A percentile compares a stretch with the other conserved stretches of the same genome.
These are phyloP conservation scores for Zaprionus vittiger DNA, from an alignment of 1,140 invertebrate species.

Conservation along the genomic window DNA sequence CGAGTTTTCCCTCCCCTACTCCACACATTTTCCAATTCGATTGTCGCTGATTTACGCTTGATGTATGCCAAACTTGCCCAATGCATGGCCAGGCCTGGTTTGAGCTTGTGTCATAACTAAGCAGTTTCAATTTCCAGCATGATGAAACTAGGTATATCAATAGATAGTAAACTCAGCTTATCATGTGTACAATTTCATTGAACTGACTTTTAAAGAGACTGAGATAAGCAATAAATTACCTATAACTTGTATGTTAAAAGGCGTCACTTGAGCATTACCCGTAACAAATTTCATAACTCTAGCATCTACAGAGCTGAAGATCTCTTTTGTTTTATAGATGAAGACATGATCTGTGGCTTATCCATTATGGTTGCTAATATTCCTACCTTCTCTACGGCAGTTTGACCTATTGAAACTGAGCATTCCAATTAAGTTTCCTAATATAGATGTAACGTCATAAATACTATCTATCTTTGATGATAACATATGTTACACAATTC, in stretches of 20 bases:
- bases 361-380: too few relatives aligned
- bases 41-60: slow-evolving; percentile 6
- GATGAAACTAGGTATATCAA: neutral
- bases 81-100: neutral
- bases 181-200: neutral
- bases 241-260: neutral
- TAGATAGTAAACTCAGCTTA: neutral
- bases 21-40: neutral
- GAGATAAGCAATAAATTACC: neutral
- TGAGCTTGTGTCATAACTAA: neutral
- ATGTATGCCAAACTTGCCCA: slow-evolving; percentile 7
- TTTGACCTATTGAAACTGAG: too few relatives aligned
- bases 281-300: neutral
- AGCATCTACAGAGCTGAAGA: neutral
- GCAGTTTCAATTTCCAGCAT: neutral
- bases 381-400: too few relatives aligned
- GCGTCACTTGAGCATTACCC: neutral
- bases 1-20: neutral
- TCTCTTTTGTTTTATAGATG: neutral
- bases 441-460: neutral
- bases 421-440: neutral
- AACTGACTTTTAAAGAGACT: neutral
- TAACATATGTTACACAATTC: neutral
- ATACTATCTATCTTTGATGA: neutral
- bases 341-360: neutral